phyloP scores from a whole-genome alignment of 2,113 vertebrate genomes.

The Campylomormyrus tamandua region DNA sequence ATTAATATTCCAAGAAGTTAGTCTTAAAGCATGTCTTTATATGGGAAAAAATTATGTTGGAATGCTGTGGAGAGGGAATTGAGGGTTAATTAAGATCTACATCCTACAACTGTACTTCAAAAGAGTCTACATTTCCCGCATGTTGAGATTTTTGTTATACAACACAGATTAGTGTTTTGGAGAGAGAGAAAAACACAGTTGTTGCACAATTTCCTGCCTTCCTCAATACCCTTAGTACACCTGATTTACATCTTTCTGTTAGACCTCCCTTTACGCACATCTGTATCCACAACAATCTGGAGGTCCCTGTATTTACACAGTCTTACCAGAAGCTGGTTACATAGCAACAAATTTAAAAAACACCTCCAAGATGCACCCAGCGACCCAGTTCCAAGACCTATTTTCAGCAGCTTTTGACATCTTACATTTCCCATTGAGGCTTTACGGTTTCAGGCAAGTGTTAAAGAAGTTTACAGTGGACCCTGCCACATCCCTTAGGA shows the following conservation, averaged over 20 bases:
- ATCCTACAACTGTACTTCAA: background rate
- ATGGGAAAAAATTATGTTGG: background rate
- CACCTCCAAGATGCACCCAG: background rate
- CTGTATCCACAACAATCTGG: background rate
- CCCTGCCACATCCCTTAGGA: slow-evolving; percentile 54
- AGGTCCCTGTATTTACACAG: background rate
- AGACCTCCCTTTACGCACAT: background rate
- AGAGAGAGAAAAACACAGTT: background rate
- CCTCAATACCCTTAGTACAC: background rate
- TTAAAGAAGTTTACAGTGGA: background rate
- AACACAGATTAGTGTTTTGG: background rate
- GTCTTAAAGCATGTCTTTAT: background rate
- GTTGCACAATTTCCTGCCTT: background rate
- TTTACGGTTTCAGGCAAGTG: background rate
- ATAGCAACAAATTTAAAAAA: background rate
- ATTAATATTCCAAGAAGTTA: background rate
- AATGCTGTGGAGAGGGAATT: background rate
- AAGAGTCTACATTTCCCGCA: background rate
- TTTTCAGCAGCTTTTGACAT: slow-evolving; percentile 5
- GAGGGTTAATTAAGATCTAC: background rate
- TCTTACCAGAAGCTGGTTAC: background rate
- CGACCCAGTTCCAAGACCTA: background rate
- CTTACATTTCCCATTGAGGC: background rate
- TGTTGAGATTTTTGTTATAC: background rate
- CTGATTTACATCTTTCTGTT: background rate